Percentiles rank a stretch among this genome's conserved stretches.
Evolutionary conservation across 2,888 invertebrate species (phyloP).

Genomic region (Drosophila melanosoma): DNA sequence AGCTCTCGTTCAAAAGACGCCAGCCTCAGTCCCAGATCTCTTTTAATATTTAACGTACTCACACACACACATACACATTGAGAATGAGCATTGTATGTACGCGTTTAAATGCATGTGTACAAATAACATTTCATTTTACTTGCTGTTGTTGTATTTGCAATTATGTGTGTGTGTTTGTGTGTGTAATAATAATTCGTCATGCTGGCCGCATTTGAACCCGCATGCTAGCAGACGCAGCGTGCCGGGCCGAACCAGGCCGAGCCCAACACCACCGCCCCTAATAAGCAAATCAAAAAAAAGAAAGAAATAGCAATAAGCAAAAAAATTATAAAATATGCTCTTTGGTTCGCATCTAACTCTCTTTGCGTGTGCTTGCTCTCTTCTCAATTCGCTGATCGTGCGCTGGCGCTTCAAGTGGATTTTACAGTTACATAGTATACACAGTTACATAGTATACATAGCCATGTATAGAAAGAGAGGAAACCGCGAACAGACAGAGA

Average conservation of each 20-base stretch:
- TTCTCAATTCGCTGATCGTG: conserved; percentile 56
- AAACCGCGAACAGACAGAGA: conserved; percentile 7
- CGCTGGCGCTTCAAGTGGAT: conserved; percentile 68
- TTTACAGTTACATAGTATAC: conserved; percentile 72
- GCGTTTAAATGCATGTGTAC: conserved; percentile 42
- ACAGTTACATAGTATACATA: conserved; percentile 60
- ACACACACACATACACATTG: conserved; percentile 30
- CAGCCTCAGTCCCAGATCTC: conserved; percentile 53
- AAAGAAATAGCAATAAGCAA: conserved; percentile 13
- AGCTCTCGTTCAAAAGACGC: conserved; percentile 42
- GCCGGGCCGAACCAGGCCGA: conserved; percentile 48
- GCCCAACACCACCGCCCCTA: conserved; percentile 74
- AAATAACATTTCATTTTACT: conserved; percentile 70
- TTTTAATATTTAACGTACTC: conserved; percentile 54
- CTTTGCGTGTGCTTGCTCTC: conserved; percentile 26
- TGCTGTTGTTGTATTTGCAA: conserved; percentile 17
- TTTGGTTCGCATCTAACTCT: conserved; percentile 41
- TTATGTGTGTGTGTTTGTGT: conserved; percentile 58
- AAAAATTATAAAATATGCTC: conserved; percentile 33
- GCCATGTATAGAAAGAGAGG: conserved; percentile 22
- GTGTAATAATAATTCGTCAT: conserved; percentile 71
- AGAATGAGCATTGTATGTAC: conserved; percentile 64
- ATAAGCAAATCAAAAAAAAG: conserved; percentile 55
- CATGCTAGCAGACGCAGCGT: conserved; percentile 68
- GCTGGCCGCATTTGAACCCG: conserved; percentile 78